phyloP scores from a whole-genome alignment of 2,888 invertebrate genomes.

The Harpagoxenus sublaevis region DNA sequence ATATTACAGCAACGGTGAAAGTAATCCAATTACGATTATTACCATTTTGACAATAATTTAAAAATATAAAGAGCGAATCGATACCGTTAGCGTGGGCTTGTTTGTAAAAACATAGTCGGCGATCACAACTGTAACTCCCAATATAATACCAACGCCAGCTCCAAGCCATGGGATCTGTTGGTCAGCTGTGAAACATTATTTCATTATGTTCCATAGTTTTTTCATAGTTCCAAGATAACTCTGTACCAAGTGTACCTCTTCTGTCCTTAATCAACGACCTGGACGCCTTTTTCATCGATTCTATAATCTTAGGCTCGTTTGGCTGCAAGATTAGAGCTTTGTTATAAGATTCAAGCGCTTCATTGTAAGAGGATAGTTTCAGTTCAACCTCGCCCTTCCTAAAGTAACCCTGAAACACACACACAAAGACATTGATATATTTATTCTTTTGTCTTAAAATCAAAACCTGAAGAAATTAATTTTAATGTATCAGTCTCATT shows the following conservation, averaged over 20 bases:
- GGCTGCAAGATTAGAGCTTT: conserved; percentile 90
- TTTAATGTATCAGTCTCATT: background rate
- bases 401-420: conserved; percentile 89
- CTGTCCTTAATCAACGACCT: conserved; percentile 88
- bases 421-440: background rate
- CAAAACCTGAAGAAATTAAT: conserved; percentile 1
- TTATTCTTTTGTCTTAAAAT: background rate
- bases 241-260: conserved; percentile 86
- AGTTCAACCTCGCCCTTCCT: conserved; percentile 91
- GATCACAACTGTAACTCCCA: conserved; percentile 91
- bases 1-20: background rate
- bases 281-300: conserved; percentile 89
- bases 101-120: conserved; percentile 90
- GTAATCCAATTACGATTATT: conserved; percentile 9
- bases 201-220: conserved; percentile 22
- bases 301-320: conserved; percentile 89
- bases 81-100: conserved; percentile 90
- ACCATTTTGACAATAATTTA: background rate
- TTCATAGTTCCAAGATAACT: conserved; percentile 12
- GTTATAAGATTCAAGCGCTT: conserved; percentile 90
- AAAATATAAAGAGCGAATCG: conserved; percentile 76
- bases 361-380: conserved; percentile 89
- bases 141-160: conserved; percentile 91
- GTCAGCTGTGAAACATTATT: conserved; percentile 87
- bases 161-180: conserved; percentile 92